Conservation (phyloP, 2,888 invertebrate genomes). For the Lochmaea capreae region DNA sequence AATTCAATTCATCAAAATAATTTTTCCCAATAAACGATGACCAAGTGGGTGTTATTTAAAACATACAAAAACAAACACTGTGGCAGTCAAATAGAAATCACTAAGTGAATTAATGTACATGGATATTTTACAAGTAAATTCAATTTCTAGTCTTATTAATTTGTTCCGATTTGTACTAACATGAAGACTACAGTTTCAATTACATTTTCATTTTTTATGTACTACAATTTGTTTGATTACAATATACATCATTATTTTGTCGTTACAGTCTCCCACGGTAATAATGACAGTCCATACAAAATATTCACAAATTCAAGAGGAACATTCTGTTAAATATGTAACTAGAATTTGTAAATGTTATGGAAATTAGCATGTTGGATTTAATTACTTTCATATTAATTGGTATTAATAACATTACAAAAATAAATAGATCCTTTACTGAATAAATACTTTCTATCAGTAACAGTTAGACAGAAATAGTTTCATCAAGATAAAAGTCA, state of each 20-base stretch:
- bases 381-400: conserved; percentile 5
- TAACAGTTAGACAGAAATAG: not conserved
- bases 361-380: not conserved
- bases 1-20: not conserved
- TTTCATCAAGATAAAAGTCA: not conserved
- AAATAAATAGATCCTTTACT: not conserved
- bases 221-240: conserved; percentile 6
- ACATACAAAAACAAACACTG: conserved; percentile 20
- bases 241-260: not conserved
- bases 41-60: conserved; percentile 31
- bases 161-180: conserved; percentile 35
- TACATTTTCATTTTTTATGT: not conserved
- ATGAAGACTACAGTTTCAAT: conserved; percentile 25
- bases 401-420: not conserved
- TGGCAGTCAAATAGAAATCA: conserved; percentile 27
- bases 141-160: conserved; percentile 29
- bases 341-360: not conserved
- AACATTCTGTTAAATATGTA: not conserved
- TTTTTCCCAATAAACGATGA: not conserved
- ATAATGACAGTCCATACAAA: not conserved
- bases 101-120: conserved; percentile 24
- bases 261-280: not conserved
- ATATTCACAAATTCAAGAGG: not conserved
- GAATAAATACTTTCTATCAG: not conserved
- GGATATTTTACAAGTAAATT: conserved; percentile 29